Percentiles rank a stretch among this genome's conserved stretches.
Evolutionary conservation across 2,888 invertebrate species (phyloP).

Genomic region (Leptarthrus brevirostris): DNA sequence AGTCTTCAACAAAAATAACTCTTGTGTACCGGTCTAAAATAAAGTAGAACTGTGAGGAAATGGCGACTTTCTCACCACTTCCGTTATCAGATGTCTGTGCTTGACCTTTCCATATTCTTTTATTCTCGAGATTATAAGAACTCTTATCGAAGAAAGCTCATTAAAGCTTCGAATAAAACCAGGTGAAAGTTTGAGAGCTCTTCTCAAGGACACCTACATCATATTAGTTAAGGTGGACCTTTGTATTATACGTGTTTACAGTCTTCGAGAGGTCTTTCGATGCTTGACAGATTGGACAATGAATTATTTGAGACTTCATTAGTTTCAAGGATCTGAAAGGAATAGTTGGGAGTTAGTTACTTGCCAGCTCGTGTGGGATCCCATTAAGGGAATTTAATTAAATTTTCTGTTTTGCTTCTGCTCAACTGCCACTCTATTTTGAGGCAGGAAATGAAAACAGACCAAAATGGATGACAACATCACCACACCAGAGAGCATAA

Average conservation of each 20-base stretch:
- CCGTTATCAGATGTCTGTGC: conserved; percentile 21
- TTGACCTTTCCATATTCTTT: conserved; percentile 25
- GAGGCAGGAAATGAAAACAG: not conserved
- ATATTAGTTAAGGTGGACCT: not conserved
- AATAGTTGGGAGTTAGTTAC: not conserved
- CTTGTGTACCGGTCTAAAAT: conserved; percentile 8
- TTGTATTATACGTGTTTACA: not conserved
- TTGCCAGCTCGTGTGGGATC: not conserved
- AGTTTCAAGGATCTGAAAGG: not conserved
- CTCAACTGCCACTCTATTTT: not conserved
- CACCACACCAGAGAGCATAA: not conserved
- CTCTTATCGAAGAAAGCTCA: conserved; percentile 31
- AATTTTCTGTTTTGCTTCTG: not conserved
- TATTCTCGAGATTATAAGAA: conserved; percentile 3
- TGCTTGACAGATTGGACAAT: conserved; percentile 27
- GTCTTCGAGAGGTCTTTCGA: not conserved
- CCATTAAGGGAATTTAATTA: conserved; percentile 17
- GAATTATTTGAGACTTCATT: conserved; percentile 33
- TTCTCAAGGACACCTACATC: not conserved
- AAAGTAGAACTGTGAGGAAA: not conserved
- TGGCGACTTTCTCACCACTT: not conserved
- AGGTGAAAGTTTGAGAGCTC: not conserved
- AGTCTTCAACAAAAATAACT: not conserved
- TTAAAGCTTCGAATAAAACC: conserved; percentile 26
- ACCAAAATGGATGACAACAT: not conserved